These are phyloP conservation scores for Sander vitreus DNA, from an alignment of 2,113 vertebrate genomes.

Conservation along the genomic window DNA sequence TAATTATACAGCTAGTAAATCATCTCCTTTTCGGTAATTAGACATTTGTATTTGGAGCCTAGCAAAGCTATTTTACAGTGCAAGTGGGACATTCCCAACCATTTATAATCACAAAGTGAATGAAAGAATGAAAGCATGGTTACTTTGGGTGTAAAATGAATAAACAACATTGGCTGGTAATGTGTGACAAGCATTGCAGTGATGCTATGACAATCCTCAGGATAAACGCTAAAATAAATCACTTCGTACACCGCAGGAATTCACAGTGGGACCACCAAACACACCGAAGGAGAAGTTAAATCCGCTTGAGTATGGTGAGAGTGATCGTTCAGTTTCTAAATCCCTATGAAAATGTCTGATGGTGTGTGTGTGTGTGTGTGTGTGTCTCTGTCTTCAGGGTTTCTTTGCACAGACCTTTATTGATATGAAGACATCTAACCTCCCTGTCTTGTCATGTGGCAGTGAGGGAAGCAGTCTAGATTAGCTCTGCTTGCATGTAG, in stretches of 20 bases:
- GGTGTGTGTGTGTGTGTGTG: not conserved
- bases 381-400: not conserved
- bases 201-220: not conserved
- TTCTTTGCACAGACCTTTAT: constrained; percentile 9
- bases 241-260: not conserved
- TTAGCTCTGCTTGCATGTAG: constrained; percentile 33
- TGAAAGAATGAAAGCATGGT: not conserved
- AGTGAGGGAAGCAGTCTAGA: constrained; percentile 19
- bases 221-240: not conserved
- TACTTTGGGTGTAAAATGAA: not conserved
- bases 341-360: not conserved
- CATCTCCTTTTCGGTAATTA: not conserved
- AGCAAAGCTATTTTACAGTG: not conserved
- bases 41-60: not conserved
- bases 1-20: not conserved
- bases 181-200: not conserved
- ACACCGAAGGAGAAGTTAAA: not conserved
- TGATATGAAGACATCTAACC: constrained; percentile 14
- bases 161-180: too few relatives aligned
- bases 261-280: not conserved
- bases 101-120: not conserved
- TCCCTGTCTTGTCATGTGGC: constrained; percentile 13
- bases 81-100: not conserved
- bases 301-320: not conserved
- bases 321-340: constrained; percentile 26